These are phyloP conservation scores for Drosophila suboccidentalis DNA, from an alignment of 2,888 invertebrate species.

Conservation along the genomic window DNA sequence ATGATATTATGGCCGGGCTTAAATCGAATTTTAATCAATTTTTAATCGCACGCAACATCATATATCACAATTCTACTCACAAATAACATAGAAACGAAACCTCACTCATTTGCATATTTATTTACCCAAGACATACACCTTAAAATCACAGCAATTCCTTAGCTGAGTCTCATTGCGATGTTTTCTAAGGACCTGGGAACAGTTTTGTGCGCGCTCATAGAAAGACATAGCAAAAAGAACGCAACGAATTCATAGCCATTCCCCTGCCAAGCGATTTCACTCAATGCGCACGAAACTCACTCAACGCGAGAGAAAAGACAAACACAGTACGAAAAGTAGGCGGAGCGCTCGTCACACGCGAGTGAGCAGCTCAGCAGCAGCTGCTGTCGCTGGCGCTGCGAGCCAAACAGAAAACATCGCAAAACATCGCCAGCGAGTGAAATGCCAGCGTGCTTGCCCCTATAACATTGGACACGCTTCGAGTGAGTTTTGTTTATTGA, in stretches of 20 bases:
- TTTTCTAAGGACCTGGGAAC: slow-evolving; percentile 68
- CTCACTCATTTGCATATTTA: slow-evolving; percentile 10
- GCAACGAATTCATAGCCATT: slow-evolving; percentile 24
- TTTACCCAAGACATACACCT: slow-evolving; percentile 51
- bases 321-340: slow-evolving; percentile 71
- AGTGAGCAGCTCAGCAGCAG: slow-evolving; percentile 50
- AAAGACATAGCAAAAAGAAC: slow-evolving; percentile 28
- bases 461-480: background rate
- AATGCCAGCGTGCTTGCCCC: slow-evolving; percentile 46
- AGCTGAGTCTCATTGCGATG: slow-evolving; percentile 44
- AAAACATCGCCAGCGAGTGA: slow-evolving; percentile 75
- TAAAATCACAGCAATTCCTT: slow-evolving; percentile 33
- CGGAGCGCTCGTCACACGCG: slow-evolving; percentile 70
- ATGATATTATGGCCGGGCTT: slow-evolving; percentile 26
- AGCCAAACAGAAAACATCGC: slow-evolving; percentile 51
- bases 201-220: slow-evolving; percentile 39
- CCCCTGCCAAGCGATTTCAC: slow-evolving; percentile 42
- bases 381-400: slow-evolving; percentile 10
- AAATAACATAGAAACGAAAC: background rate
- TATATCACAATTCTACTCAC: slow-evolving; percentile 16
- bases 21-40: slow-evolving; percentile 13
- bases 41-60: slow-evolving; percentile 7
- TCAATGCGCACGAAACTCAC: slow-evolving; percentile 44
- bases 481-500: slow-evolving; percentile 26
- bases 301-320: slow-evolving; percentile 44